A percentile compares a stretch with the other conserved stretches of the same genome.
phyloP scores from a whole-genome alignment of 2,888 invertebrate genomes.

The Coremacera marginata region DNA sequence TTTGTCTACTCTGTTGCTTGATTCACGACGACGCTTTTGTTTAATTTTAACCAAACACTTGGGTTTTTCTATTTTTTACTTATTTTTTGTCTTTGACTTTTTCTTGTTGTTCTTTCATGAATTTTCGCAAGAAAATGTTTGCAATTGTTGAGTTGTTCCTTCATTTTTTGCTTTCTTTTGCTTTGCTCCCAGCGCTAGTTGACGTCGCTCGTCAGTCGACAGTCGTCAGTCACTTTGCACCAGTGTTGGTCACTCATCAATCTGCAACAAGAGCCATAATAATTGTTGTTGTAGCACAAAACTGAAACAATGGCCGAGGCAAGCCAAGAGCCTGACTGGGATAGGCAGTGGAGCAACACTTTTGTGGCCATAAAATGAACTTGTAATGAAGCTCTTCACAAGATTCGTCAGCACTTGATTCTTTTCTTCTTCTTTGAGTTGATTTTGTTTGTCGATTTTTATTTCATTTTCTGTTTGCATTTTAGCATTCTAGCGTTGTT shows the following conservation, averaged over 20 bases:
- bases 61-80: background rate
- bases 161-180: background rate
- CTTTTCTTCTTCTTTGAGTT: background rate
- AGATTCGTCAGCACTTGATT: background rate
- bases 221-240: background rate
- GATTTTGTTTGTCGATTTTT: background rate
- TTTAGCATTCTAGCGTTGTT: background rate
- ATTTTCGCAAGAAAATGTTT: conserved; percentile 11
- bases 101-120: background rate
- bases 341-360: background rate
- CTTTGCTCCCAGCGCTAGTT: background rate
- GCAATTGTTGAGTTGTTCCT: background rate
- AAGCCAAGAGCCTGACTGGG: too few species aligned
- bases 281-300: too few species aligned
- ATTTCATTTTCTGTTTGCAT: background rate
- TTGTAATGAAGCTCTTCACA: conserved; percentile 42
- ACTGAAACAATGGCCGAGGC: too few species aligned
- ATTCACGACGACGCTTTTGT: background rate
- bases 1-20: background rate
- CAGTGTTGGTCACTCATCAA: background rate
- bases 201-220: background rate
- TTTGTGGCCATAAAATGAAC: conserved; percentile 38
- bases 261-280: too few species aligned
- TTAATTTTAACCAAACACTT: conserved; percentile 21
- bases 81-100: background rate